A percentile compares a stretch with the other conserved stretches of the same genome.
Conservation (phyloP, 2,113 vertebrate genomes). For the Neoarius graeffei region DNA sequence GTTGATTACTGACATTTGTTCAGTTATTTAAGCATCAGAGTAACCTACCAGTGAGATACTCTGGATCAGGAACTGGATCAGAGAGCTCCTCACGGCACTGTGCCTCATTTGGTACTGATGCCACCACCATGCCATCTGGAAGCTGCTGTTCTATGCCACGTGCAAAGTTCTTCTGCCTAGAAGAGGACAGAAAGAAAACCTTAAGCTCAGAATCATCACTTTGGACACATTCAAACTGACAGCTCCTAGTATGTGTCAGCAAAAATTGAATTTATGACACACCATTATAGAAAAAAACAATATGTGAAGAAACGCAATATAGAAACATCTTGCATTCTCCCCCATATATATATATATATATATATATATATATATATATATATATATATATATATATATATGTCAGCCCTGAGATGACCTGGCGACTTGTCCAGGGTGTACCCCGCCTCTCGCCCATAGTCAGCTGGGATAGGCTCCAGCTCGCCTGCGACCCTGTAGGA, state of each 20-base stretch:
- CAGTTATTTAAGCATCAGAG: background rate
- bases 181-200: slow-evolving; percentile 46
- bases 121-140: slow-evolving; percentile 92
- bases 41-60: slow-evolving; percentile 90
- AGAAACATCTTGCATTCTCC: slow-evolving; percentile 26
- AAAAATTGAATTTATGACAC: slow-evolving; percentile 41
- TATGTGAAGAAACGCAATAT: slow-evolving; percentile 50
- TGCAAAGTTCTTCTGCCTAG: slow-evolving; percentile 96
- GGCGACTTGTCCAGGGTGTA: too few relatives aligned
- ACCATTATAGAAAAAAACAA: slow-evolving; percentile 53
- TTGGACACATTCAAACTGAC: slow-evolving; percentile 19
- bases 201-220: slow-evolving; percentile 7
- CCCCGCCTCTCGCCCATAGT: too few relatives aligned
- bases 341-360: too few relatives aligned
- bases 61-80: slow-evolving; percentile 88
- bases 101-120: slow-evolving; percentile 89
- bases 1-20: background rate
- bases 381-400: too few relatives aligned
- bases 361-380: too few relatives aligned
- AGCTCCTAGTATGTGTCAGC: slow-evolving; percentile 12
- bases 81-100: slow-evolving; percentile 95
- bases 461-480: too few relatives aligned
- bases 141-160: slow-evolving; percentile 95
- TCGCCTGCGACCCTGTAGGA: too few relatives aligned
- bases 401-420: too few relatives aligned